These are phyloP conservation scores for Pterobdella sp. DNA, from an alignment of 2,888 invertebrate species.

Conservation along the genomic window DNA sequence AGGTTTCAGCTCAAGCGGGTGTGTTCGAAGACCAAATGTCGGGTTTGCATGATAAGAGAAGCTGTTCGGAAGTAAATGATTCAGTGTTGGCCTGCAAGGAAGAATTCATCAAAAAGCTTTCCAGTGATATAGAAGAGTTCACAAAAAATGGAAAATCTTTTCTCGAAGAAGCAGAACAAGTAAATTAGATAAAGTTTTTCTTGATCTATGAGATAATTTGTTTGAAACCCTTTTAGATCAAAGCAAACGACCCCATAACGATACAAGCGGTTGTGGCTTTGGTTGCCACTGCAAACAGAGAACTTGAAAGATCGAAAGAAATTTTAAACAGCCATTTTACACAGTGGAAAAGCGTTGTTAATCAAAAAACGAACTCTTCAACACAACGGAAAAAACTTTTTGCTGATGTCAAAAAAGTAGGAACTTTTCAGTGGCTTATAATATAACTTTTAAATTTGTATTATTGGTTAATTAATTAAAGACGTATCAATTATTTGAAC, in stretches of 20 bases:
- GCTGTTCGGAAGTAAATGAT: constrained; percentile 54
- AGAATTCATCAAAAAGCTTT: constrained; percentile 62
- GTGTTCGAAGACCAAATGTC: constrained; percentile 59
- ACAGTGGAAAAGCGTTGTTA: constrained; percentile 63
- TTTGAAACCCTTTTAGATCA: constrained; percentile 11
- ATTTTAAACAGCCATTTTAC: constrained; percentile 62
- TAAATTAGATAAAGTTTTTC: constrained; percentile 18
- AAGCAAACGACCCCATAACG: constrained; percentile 16
- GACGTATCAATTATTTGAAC: too few species aligned
- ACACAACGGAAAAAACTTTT: constrained; percentile 55
- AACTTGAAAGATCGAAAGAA: constrained; percentile 45
- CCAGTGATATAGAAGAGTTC: constrained; percentile 61
- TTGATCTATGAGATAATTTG: background rate
- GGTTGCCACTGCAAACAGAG: constrained; percentile 32
- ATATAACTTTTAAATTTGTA: background rate
- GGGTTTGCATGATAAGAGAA: constrained; percentile 50
- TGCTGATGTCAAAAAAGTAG: constrained; percentile 63
- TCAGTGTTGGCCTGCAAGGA: constrained; percentile 53
- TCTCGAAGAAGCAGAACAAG: constrained; percentile 37
- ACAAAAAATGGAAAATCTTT: constrained; percentile 61
- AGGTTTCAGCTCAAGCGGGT: constrained; percentile 61
- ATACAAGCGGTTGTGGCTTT: constrained; percentile 13
- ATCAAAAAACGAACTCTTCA: constrained; percentile 54
- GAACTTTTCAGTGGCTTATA: background rate
- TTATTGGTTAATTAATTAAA: too few species aligned